These are phyloP conservation scores for Teleopsis dalmanni DNA, from an alignment of 1,140 invertebrate genomes.

Conservation along the genomic window DNA sequence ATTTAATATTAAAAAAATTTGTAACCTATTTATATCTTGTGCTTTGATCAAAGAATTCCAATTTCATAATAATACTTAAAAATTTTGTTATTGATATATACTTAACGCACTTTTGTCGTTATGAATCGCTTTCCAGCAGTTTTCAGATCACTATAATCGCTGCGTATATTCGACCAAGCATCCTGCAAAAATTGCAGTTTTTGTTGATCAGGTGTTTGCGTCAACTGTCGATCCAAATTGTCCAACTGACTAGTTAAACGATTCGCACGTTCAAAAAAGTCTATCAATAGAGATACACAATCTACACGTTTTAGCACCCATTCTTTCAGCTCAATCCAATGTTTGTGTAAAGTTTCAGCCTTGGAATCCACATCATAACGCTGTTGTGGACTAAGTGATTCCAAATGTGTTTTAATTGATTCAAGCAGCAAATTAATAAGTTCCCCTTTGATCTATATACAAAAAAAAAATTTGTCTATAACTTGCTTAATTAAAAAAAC, in stretches of 20 bases:
- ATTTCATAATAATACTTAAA: too few relatives aligned
- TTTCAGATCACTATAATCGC: constrained; percentile 54
- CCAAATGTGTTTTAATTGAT: constrained; percentile 58
- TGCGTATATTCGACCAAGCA: constrained; percentile 55
- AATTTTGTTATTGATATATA: too few relatives aligned
- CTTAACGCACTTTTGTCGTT: constrained; percentile 46
- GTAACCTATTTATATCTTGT: too few relatives aligned
- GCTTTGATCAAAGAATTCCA: too few relatives aligned
- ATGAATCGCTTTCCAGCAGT: constrained; percentile 62
- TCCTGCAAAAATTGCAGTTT: constrained; percentile 51
- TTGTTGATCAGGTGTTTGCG: constrained; percentile 48
- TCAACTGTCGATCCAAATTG: constrained; percentile 53
- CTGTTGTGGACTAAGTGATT: constrained; percentile 59
- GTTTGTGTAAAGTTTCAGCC: constrained; percentile 53
- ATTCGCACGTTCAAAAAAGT: constrained; percentile 64
- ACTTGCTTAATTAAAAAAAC: neutral
- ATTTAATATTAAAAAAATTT: too few relatives aligned
- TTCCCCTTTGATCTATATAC: constrained; percentile 54
- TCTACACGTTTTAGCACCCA: constrained; percentile 58
- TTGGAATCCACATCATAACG: constrained; percentile 57
- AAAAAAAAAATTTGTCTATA: constrained; percentile 13
- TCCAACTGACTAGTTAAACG: constrained; percentile 61
- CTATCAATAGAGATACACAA: constrained; percentile 57
- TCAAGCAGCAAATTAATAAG: constrained; percentile 58
- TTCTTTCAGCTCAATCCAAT: constrained; percentile 59